Base-by-base conservation (phyloP, 2,797 vertebrate genomes). In the Todus mexicanus region DNA sequence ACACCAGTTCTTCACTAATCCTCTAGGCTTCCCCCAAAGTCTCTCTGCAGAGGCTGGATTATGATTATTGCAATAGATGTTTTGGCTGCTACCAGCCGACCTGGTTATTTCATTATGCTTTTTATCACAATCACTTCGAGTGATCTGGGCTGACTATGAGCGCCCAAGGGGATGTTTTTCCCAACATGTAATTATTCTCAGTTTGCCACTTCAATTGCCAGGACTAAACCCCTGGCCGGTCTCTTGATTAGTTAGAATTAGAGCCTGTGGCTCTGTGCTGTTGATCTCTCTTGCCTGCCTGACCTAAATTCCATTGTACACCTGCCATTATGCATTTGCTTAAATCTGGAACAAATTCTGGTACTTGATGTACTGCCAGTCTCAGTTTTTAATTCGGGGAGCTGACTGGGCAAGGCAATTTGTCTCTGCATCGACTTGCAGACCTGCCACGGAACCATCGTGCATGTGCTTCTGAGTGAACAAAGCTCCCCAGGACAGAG, bases 301-400 rank as follows among this genome's bases (percentile, higher is more conserved):
- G 87, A 89, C 90, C 93, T 91, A 92, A 89, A 96, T 95, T 95
- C 92, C 90, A 73, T 35, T 86, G 79, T 93, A 93, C 89, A 96
- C 92, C 93, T 92, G 90, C 84, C 90, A 84, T 57, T 38, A 37
- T 63, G 54, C 54, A 6, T 94, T 89, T 94, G 65, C 73, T 92
- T 35, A 47, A 87, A 85, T 15, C 81, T 91, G 89, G 92, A 94
- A 94, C 42, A 45, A 72, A 69, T 35, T 47, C 69, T 33, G 68
- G 90, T 38, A 89, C 95, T 94, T 92, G 95, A 91, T 91, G 96
- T 95, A 12, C 90, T 93, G 92, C 94, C 94, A 95, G 94, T 47
- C 27, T 72, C 6, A 2, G 81, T 10, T 40, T 92, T 93, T 72
- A 87, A 72, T 16, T 38, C 8, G 1, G 63, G 81, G 84, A 95